phyloP scores from a whole-genome alignment of 2,888 invertebrate genomes.

The Lycocerus yunnanus region DNA sequence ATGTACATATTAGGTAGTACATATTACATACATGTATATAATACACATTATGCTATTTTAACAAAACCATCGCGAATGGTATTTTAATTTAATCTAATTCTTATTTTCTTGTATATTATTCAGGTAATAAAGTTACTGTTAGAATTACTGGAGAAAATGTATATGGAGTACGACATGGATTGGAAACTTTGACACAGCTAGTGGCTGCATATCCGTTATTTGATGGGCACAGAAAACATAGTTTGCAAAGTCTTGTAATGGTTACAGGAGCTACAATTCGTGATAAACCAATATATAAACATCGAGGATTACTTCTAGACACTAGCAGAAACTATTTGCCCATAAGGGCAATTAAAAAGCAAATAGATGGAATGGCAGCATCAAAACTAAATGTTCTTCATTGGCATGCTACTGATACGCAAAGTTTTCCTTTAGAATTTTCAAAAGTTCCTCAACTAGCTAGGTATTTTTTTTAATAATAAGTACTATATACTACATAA shows the following conservation, averaged over 20 bases:
- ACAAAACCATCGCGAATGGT: no score
- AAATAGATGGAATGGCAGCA: slow-evolving; percentile 83
- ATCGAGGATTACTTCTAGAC: slow-evolving; percentile 88
- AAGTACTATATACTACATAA: neutral
- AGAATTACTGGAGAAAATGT: slow-evolving; percentile 65
- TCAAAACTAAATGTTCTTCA: slow-evolving; percentile 92
- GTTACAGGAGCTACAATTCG: slow-evolving; percentile 66
- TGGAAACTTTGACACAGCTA: slow-evolving; percentile 78
- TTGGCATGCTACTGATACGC: slow-evolving; percentile 90
- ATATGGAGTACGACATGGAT: slow-evolving; percentile 75
- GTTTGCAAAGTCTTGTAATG: slow-evolving; percentile 62
- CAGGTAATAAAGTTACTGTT: slow-evolving; percentile 60
- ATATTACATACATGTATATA: no score
- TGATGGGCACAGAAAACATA: slow-evolving; percentile 25
- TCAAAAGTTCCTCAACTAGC: slow-evolving; percentile 75
- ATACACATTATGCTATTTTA: no score
- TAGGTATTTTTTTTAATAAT: slow-evolving; percentile 56
- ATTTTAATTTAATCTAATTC: no score
- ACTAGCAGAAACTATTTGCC: slow-evolving; percentile 87
- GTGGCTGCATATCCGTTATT: slow-evolving; percentile 53
- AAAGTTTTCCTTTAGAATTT: slow-evolving; percentile 87
- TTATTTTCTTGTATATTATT: slow-evolving; percentile 12
- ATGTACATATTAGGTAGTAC: no score
- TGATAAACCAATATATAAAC: slow-evolving; percentile 81
- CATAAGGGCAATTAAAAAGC: slow-evolving; percentile 67